A percentile compares a stretch with the other conserved stretches of the same genome.
Conservation (phyloP, 2,888 invertebrate species). For the Reticulitermes lucifugus region DNA sequence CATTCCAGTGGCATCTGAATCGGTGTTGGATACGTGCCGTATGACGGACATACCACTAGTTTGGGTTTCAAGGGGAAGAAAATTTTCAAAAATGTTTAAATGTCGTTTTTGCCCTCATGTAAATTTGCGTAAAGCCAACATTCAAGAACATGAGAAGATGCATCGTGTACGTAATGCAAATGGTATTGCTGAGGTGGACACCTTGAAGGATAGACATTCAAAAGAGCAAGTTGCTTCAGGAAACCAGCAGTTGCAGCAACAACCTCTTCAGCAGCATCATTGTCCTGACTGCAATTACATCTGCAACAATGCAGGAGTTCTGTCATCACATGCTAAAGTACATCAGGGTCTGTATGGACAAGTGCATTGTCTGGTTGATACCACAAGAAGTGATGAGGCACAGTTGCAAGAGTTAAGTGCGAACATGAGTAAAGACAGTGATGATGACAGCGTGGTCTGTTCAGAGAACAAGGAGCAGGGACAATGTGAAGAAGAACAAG, state of each 20-base stretch:
- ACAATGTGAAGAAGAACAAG: slow-evolving; percentile 53
- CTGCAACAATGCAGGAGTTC: slow-evolving; percentile 74
- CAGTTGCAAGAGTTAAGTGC: slow-evolving; percentile 68
- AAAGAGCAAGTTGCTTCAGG: slow-evolving; percentile 13
- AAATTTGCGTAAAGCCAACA: slow-evolving; percentile 82
- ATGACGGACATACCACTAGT: slow-evolving; percentile 76
- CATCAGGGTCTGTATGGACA: slow-evolving; percentile 78
- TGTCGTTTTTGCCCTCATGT: slow-evolving; percentile 88
- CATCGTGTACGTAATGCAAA: slow-evolving; percentile 62
- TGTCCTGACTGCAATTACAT: slow-evolving; percentile 86
- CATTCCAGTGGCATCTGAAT: not conserved
- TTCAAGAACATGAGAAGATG: slow-evolving; percentile 87
- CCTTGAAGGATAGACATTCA: slow-evolving; percentile 21
- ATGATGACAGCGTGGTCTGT: slow-evolving; percentile 35
- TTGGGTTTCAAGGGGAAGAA: slow-evolving; percentile 80
- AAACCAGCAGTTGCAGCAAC: slow-evolving; percentile 31
- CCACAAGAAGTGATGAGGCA: slow-evolving; percentile 74
- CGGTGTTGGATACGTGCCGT: slow-evolving; percentile 63
- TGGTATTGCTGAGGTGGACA: not conserved
- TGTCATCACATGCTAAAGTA: slow-evolving; percentile 71
- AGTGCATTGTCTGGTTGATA: slow-evolving; percentile 78
- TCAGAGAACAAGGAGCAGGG: slow-evolving; percentile 38
- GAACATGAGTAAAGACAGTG: slow-evolving; percentile 26
- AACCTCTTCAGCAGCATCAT: slow-evolving; percentile 61
- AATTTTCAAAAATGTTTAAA: slow-evolving; percentile 84